Conservation (phyloP, 2,888 invertebrate species). For the Rhopalosiphum nymphaeae region DNA sequence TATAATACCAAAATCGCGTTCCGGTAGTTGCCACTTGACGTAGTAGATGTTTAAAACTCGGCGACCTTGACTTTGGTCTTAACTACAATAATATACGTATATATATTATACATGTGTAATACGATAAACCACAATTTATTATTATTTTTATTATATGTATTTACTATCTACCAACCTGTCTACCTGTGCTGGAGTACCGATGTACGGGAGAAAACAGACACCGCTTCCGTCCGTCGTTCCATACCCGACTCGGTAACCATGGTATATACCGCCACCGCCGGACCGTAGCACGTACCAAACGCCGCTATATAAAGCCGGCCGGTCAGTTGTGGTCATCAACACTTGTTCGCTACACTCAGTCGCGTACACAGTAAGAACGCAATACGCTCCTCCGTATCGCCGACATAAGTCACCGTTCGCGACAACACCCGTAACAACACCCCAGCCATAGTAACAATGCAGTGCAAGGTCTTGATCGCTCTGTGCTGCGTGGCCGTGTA, state of each 20-base stretch:
- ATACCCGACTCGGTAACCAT: not conserved
- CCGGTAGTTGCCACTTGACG: not conserved
- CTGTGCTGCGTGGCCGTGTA: constrained; percentile 43
- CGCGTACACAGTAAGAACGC: not conserved
- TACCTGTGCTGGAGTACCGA: not conserved
- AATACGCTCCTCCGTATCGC: not conserved
- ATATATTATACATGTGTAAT: not conserved
- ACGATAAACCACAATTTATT: not conserved
- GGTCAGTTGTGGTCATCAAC: not conserved
- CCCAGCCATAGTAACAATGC: not conserved
- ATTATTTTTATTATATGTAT: not conserved
- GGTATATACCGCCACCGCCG: not conserved
- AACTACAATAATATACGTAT: not conserved
- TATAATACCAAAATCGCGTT: not conserved
- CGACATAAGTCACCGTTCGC: not conserved
- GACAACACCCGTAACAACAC: not conserved
- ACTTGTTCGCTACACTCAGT: not conserved
- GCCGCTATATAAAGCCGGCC: constrained; percentile 28
- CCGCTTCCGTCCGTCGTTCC: not conserved
- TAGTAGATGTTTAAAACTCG: not conserved
- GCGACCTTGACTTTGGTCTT: not conserved
- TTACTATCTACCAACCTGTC: not conserved
- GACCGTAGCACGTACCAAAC: not conserved
- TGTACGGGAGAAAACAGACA: not conserved
- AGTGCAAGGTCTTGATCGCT: constrained; percentile 21